Evolutionary conservation across 2,113 vertebrate species (phyloP).

Genomic region (Potamarius usumacintae): DNA sequence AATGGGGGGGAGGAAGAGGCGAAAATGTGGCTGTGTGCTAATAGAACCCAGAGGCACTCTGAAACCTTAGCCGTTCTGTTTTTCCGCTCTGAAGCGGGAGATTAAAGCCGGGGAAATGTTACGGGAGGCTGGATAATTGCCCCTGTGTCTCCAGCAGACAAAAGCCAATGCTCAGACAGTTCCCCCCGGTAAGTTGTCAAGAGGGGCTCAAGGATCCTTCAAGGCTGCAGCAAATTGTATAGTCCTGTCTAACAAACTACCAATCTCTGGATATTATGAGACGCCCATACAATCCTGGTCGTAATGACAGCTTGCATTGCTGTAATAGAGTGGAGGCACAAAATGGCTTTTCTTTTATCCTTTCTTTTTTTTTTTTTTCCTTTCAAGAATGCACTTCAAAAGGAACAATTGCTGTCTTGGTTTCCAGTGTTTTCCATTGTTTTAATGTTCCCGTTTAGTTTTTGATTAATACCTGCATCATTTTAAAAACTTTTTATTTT

Average conservation of each 20-base stretch:
- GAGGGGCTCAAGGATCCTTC: constrained; percentile 76
- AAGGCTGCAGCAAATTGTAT: constrained; percentile 75
- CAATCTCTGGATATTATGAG: constrained; percentile 77
- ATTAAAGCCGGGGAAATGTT: constrained; percentile 80
- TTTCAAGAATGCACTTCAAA: constrained; percentile 60
- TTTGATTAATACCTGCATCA: constrained; percentile 65
- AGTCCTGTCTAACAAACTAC: constrained; percentile 78
- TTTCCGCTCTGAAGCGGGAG: constrained; percentile 73
- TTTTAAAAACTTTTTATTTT: constrained; percentile 55
- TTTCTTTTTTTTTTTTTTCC: constrained; percentile 28
- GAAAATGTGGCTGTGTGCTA: constrained; percentile 68
- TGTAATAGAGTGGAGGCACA: constrained; percentile 68
- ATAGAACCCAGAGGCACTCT: constrained; percentile 78
- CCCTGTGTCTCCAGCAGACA: constrained; percentile 73
- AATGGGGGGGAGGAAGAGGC: background rate
- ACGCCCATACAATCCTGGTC: constrained; percentile 67
- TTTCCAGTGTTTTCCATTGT: constrained; percentile 48
- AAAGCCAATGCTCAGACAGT: constrained; percentile 77
- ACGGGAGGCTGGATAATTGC: constrained; percentile 78
- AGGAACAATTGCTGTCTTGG: constrained; percentile 64
- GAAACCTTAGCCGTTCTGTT: constrained; percentile 74
- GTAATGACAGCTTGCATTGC: constrained; percentile 72
- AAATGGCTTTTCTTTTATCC: constrained; percentile 64
- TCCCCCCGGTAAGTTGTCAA: constrained; percentile 68
- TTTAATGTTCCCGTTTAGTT: constrained; percentile 62